phyloP scores from a whole-genome alignment of 1,140 invertebrate genomes.

The Drosophila varians region DNA sequence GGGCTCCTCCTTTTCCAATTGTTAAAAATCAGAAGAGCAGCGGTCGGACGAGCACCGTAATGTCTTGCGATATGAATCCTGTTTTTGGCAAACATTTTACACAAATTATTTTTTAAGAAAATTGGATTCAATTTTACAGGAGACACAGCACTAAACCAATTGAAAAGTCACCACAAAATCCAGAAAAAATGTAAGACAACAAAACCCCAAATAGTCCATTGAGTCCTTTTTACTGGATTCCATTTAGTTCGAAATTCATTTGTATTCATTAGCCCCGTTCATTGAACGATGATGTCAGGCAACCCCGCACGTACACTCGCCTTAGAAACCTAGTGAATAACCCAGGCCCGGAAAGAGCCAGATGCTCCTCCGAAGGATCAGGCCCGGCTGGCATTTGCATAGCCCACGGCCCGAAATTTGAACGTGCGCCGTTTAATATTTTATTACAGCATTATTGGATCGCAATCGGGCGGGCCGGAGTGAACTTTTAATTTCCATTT shows the following conservation, averaged over 20 bases:
- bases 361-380: background rate
- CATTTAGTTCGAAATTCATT: constrained; percentile 53
- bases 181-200: no score
- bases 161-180: background rate
- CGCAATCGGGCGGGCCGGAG: constrained; percentile 20
- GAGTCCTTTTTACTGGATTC: background rate
- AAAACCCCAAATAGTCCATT: background rate
- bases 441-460: constrained; percentile 35
- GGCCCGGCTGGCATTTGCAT: constrained; percentile 20
- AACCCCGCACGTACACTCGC: constrained; percentile 4
- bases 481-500: constrained; percentile 71
- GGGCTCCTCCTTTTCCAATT: constrained; percentile 5
- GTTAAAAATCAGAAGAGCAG: background rate
- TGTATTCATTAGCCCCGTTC: constrained; percentile 65
- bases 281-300: constrained; percentile 67
- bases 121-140: background rate
- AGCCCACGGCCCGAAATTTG: constrained; percentile 23
- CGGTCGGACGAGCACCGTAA: background rate
- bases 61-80: background rate
- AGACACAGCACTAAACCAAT: background rate
- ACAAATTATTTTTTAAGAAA: background rate
- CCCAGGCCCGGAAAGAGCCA: background rate
- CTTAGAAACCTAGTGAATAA: no score
- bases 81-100: background rate
- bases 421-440: constrained; percentile 40